A percentile compares a stretch with the other conserved stretches of the same genome.
Conservation (phyloP, 2,888 invertebrate genomes). For the Candidula unifasciata region DNA sequence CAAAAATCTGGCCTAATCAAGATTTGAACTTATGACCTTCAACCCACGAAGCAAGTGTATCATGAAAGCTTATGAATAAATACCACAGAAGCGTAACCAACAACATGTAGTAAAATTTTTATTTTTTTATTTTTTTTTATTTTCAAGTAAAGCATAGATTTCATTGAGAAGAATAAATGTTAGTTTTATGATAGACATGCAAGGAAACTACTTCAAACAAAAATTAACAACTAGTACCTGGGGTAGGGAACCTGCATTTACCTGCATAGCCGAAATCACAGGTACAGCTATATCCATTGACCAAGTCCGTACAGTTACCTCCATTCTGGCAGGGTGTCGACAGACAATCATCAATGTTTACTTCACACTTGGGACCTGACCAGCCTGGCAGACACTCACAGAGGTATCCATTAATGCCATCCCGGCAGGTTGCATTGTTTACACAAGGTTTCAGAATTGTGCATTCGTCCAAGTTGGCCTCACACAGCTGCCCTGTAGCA, state of each 20-base stretch:
- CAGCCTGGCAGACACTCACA: constrained; percentile 69
- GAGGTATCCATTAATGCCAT: constrained; percentile 58
- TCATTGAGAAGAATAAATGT: no score
- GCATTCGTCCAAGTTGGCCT: constrained; percentile 83
- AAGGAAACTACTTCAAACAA: no score
- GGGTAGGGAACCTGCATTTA: constrained; percentile 45
- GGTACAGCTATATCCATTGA: constrained; percentile 60
- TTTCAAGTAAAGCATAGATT: no score
- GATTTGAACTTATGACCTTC: no score
- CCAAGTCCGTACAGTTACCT: constrained; percentile 61
- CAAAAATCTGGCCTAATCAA: no score
- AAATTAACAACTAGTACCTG: not conserved
- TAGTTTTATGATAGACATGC: no score
- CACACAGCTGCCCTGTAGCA: constrained; percentile 87
- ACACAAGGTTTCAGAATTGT: constrained; percentile 84
- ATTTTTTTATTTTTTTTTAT: no score
- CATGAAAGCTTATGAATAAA: no score
- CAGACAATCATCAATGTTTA: constrained; percentile 64
- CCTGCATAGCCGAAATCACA: constrained; percentile 67
- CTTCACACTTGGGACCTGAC: constrained; percentile 68
- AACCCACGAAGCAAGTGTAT: no score
- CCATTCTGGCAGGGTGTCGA: constrained; percentile 64
- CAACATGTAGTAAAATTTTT: no score
- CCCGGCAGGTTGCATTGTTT: constrained; percentile 89
- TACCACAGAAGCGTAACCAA: no score